Base-by-base conservation (phyloP, 1,140 invertebrate genomes). In the Drosophila nigrodunni region DNA sequence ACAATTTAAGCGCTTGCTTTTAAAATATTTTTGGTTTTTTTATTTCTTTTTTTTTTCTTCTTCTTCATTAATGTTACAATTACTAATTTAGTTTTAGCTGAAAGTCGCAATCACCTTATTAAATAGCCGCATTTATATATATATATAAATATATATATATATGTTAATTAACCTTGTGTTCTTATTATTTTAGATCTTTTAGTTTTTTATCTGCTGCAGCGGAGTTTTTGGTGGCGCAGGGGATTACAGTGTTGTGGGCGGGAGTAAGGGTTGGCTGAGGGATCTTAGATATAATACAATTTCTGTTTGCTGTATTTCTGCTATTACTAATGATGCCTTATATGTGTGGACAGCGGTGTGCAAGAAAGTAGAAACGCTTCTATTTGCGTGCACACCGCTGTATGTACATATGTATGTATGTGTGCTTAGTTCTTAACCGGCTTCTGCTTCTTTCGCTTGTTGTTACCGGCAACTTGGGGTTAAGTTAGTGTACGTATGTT, bases 1-100 rank as follows among this genome's bases (percentile, higher is more conserved):
- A 89, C 85, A 88, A 87, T 87, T 80, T 52, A 87, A 87, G 83
- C 83, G 83, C 83, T 88, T 88, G 83, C 83, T 88, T 73, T 87
- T 87, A 87, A 87, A 87, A 87, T 87, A 87, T 87, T 76, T 78
- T 60, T 54, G 55, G 58, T 50, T 30, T 30, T 30, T 30, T 30
- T 5, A 2, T 30, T 30, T 68, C 52, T 61, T 65, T 69, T 64
- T 78, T 62, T 60, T 49, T 77, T 49, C 69, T 79, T 37, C 13
- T 30, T 59, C 43, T 43, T 55, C 44, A 44, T 55, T 72, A 76
- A 76, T 67, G 88, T 80, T 89, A 89, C 79, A 85, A 80, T 85
- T 70, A 70, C 77, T 88, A 81, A 78, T 85, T 88, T 83, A 87
- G 83, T 80, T 64, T 71, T 71, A 70, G 73, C 58, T 71, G 67